Evolutionary conservation across 2,113 vertebrate species (phyloP).

Genomic region (Grammomys dolichurus): DNA sequence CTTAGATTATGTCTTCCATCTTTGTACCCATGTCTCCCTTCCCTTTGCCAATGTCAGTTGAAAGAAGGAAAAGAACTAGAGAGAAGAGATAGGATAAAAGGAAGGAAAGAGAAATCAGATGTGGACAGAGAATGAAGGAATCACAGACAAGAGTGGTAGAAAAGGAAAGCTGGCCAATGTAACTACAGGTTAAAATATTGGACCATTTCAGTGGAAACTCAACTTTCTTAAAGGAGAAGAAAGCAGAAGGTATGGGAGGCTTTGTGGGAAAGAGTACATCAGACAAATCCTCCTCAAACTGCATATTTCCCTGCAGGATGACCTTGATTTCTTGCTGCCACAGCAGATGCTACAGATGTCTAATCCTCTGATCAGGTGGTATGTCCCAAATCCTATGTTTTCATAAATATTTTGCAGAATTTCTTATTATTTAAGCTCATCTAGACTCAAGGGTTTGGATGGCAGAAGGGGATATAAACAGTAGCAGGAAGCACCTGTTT

Average conservation of each 20-base stretch:
- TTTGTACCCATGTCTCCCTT: not conserved
- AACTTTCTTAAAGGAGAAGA: not conserved
- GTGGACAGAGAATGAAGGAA: not conserved
- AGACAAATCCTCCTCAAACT: not conserved
- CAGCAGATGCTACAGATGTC: constrained; percentile 21
- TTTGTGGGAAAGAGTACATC: not conserved
- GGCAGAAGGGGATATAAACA: not conserved
- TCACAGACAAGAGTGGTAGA: not conserved
- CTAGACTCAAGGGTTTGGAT: not conserved
- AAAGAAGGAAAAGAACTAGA: not conserved
- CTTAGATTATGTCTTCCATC: not conserved
- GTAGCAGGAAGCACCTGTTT: not conserved
- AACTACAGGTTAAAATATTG: not conserved
- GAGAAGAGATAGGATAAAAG: not conserved
- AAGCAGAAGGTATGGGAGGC: not conserved
- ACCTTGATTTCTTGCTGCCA: constrained; percentile 58
- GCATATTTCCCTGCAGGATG: not conserved
- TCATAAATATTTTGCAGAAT: constrained; percentile 53
- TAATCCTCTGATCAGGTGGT: not conserved
- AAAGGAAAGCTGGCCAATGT: not conserved
- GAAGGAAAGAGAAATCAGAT: not conserved
- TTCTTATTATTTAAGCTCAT: constrained; percentile 36
- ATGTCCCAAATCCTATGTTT: constrained; percentile 11
- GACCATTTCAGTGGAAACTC: not conserved
- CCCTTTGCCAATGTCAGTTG: not conserved